Base-by-base conservation (phyloP, 1,140 invertebrate genomes). In the Harpegnathos saltator region DNA sequence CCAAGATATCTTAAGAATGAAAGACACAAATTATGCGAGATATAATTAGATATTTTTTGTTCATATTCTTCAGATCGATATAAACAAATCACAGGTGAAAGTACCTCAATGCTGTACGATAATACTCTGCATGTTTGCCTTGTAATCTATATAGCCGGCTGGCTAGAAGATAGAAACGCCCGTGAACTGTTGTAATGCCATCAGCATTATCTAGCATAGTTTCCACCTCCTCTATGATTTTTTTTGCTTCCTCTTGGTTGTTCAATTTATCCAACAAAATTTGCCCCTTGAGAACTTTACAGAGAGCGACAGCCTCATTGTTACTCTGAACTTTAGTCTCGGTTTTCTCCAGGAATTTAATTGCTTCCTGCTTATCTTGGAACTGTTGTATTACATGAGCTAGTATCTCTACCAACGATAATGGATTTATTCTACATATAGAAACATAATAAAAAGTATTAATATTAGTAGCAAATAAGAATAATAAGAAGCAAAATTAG, bases 111-210 rank as follows among this genome's bases (percentile, higher is more conserved):
- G 99, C 98, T 84, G 98, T 98, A 74, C 98, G 96, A 94, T 99
- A 99, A 95, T 99, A 99, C 68, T 97, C 96, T 3, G 97, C 97
- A 94, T 98, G 97, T 92, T 98, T 97, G 19, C 97, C 98, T 93
- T 98, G 96, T 65, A 98, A 95, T 89, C 96, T 95, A 83, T 91
- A 95, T 89, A 99, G 98, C 85, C 99, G 97, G 56, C 98, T 98
- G 3, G 98, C 98, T 38, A 99, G 95, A 84, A 99, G 97, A 92
- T 99, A 99, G 94, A 98, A 99, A 89, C 98, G 95, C 15, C 98
- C 98, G 93, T 99, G 99, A 9, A 99, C 98, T 1, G 98, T 95
- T 0, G 98, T 98, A 4, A 99, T 96, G 48, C 98, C 98, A 93
- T 99, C 97, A 0, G 98, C 96, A 86, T 97, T 96, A 91, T 99